Conservation (phyloP, 2,113 vertebrate species). For the Hiodon alosoides region DNA sequence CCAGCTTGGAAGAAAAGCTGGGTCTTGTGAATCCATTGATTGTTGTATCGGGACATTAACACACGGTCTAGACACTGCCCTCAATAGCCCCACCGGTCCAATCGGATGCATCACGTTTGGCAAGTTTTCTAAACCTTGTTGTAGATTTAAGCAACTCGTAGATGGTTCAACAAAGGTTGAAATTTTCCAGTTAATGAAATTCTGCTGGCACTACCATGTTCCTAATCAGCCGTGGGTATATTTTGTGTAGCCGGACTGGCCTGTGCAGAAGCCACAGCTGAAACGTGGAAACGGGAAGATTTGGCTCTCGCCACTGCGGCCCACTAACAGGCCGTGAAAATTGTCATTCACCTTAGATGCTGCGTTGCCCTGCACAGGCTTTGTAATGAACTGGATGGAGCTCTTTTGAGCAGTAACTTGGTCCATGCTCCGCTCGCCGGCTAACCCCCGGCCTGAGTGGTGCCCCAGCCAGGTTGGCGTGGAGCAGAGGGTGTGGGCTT, state of each 20-base stretch:
- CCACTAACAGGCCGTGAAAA: neutral
- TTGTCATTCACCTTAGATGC: no score
- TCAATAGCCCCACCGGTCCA: neutral
- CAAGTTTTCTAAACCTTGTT: neutral
- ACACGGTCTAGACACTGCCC: conserved; percentile 72
- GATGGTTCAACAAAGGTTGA: no score
- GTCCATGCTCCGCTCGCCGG: no score
- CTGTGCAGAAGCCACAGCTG: neutral
- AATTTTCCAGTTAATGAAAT: neutral
- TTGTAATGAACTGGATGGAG: no score
- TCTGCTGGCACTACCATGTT: no score
- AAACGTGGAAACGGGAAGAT: neutral
- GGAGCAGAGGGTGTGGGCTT: neutral
- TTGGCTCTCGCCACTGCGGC: neutral
- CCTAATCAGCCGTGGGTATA: no score
- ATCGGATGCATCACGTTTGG: neutral
- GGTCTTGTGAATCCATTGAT: conserved; percentile 51
- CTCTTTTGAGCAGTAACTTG: no score
- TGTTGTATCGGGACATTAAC: conserved; percentile 57
- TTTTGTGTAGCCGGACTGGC: neutral
- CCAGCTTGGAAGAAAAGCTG: conserved; percentile 42
- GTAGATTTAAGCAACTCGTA: neutral
- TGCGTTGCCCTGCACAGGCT: no score
- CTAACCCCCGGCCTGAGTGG: no score
- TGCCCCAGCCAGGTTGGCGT: neutral